Conservation (phyloP, 2,797 vertebrate genomes). For the Eidolon dupreanum region DNA sequence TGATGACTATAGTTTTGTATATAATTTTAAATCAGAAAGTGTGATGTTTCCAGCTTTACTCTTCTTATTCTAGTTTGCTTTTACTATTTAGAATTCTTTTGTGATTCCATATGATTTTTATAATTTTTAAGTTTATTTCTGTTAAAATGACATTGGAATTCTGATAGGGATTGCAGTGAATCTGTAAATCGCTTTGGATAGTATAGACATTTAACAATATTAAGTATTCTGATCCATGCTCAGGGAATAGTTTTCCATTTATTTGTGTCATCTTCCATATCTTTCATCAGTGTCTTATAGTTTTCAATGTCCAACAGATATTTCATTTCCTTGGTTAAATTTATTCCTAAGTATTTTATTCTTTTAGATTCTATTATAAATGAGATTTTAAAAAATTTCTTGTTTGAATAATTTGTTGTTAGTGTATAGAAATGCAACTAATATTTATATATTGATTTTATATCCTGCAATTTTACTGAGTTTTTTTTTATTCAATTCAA, state of each 20-base stretch:
- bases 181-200: background rate
- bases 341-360: background rate
- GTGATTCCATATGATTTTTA: background rate
- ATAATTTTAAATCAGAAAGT: background rate
- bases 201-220: background rate
- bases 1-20: background rate
- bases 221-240: background rate
- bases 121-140: background rate
- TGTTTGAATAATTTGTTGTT: background rate
- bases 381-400: background rate
- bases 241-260: background rate
- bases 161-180: background rate
- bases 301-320: background rate
- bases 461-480: background rate
- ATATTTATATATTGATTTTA: background rate
- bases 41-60: background rate
- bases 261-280: background rate
- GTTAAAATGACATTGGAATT: background rate
- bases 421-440: background rate
- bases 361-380: background rate
- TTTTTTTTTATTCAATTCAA: background rate
- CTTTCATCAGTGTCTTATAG: background rate
- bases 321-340: background rate
- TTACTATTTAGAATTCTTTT: background rate
- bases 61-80: background rate